Conservation (phyloP, 2,888 invertebrate species). For the Eupithecia pulchellata region DNA sequence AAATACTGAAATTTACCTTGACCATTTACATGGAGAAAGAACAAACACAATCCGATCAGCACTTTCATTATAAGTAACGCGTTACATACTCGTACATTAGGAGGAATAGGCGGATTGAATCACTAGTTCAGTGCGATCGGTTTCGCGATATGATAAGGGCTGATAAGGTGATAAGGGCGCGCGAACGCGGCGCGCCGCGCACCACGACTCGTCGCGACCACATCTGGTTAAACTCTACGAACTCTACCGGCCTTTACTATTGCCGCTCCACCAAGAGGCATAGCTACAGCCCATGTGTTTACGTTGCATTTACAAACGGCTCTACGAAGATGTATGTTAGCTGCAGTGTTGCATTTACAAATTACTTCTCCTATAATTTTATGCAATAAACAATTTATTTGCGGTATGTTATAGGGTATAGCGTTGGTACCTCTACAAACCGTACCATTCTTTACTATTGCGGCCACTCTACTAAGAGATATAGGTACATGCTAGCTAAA, state of each 20-base stretch:
- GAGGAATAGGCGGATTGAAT: conserved; percentile 55
- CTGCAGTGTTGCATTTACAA: no score
- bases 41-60: conserved; percentile 61
- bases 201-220: conserved; percentile 66
- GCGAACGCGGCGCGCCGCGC: conserved; percentile 60
- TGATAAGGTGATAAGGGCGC: conserved; percentile 70
- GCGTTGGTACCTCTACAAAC: no score
- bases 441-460: background rate
- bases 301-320: no score
- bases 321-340: no score
- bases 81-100: conserved; percentile 28
- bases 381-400: no score
- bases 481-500: no score
- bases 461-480: no score
- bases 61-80: conserved; percentile 66
- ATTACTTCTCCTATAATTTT: no score
- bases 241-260: conserved; percentile 9
- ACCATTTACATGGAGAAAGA: conserved; percentile 61
- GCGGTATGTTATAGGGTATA: no score
- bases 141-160: conserved; percentile 81
- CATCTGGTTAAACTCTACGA: conserved; percentile 62
- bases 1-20: conserved; percentile 66
- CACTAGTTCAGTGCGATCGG: conserved; percentile 64
- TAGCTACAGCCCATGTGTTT: no score
- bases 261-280: background rate